phyloP scores from a whole-genome alignment of 2,888 invertebrate species.

The Thereva nobilitata region DNA sequence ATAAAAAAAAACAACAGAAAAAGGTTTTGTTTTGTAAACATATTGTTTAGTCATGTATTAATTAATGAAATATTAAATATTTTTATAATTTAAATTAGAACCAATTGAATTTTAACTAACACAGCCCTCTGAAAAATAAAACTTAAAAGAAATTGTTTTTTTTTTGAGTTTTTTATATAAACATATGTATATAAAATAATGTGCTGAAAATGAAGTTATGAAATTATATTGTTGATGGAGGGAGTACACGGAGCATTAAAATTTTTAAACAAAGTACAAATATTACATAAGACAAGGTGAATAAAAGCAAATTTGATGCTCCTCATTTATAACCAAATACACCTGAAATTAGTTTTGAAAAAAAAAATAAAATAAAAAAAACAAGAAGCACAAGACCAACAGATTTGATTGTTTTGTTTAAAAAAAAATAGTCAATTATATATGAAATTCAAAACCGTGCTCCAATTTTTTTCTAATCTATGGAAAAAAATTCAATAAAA shows the following conservation, averaged over 20 bases:
- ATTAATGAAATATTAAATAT: not conserved
- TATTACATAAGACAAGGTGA: not conserved
- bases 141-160: no score
- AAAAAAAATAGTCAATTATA: not conserved
- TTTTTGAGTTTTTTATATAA: conserved; percentile 2
- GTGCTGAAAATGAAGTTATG: conserved; percentile 33
- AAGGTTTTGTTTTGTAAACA: conserved; percentile 8
- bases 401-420: conserved; percentile 2
- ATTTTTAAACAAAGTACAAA: no score
- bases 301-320: conserved; percentile 2
- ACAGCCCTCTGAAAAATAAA: conserved; percentile 20
- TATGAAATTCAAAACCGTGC: conserved; percentile 33
- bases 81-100: conserved; percentile 12
- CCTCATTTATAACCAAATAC: conserved; percentile 22
- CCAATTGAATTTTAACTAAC: conserved; percentile 15
- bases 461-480: conserved; percentile 16
- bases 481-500: conserved; percentile 13
- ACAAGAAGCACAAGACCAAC: conserved; percentile 17
- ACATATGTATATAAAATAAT: conserved; percentile 13
- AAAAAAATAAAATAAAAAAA: conserved; percentile 6
- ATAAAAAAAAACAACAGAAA: conserved; percentile 44
- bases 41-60: no score
- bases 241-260: no score
- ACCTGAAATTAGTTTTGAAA: conserved; percentile 25
- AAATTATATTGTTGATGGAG: conserved; percentile 8